Evolutionary conservation across 2,888 invertebrate genomes (phyloP).

Genomic region (Aphodius granarius): DNA sequence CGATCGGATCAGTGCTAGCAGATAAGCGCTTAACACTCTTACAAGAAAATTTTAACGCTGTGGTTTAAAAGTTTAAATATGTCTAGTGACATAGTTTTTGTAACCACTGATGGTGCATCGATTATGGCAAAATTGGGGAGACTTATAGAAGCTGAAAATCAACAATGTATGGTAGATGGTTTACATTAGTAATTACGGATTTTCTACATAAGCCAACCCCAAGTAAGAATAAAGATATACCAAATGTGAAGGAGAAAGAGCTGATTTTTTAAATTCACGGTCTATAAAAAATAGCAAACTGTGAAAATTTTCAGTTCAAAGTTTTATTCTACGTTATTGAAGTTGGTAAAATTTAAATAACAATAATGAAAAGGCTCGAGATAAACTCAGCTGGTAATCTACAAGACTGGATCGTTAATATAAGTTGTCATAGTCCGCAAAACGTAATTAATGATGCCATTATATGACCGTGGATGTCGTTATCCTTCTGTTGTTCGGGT

Average conservation of each 20-base stretch:
- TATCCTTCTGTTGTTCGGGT: constrained; percentile 33
- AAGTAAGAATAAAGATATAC: too few species aligned
- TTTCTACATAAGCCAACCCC: neutral
- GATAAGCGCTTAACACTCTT: constrained; percentile 22
- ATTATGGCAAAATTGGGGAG: constrained; percentile 9
- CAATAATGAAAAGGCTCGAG: neutral
- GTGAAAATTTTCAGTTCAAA: too few species aligned
- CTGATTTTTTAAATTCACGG: too few species aligned
- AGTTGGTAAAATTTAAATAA: neutral
- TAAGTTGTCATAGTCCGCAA: constrained; percentile 31
- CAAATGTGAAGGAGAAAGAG: too few species aligned
- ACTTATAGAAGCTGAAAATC: constrained; percentile 10
- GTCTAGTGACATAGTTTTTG: constrained; percentile 16
- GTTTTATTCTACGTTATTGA: too few species aligned
- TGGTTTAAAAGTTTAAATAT: constrained; percentile 18
- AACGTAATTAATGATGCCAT: constrained; percentile 39
- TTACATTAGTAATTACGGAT: neutral
- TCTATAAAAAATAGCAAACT: too few species aligned
- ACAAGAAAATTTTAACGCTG: constrained; percentile 9
- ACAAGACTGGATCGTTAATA: constrained; percentile 30
- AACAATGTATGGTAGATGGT: neutral
- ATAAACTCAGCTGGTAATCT: neutral
- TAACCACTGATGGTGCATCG: constrained; percentile 4
- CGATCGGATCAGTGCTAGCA: constrained; percentile 21
- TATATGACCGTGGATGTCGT: constrained; percentile 35